These are phyloP conservation scores for Neocrepidodera transversa DNA, from an alignment of 2,888 invertebrate species.

Conservation along the genomic window DNA sequence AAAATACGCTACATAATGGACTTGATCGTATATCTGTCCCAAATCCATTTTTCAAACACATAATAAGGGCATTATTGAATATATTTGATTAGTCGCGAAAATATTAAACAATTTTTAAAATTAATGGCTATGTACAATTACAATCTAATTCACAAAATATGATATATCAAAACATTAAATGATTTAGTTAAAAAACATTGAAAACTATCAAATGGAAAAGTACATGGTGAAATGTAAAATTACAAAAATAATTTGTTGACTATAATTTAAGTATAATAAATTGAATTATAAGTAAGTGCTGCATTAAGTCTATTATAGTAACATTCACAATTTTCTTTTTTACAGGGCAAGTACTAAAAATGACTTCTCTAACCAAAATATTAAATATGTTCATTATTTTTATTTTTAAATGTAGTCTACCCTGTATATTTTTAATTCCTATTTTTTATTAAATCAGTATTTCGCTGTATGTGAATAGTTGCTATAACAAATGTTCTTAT, in stretches of 20 bases:
- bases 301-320: constrained; percentile 18
- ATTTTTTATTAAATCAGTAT: too few relatives aligned
- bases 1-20: not conserved
- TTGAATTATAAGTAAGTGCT: constrained; percentile 11
- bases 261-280: constrained; percentile 5
- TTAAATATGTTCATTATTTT: too few relatives aligned
- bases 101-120: constrained; percentile 14
- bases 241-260: constrained; percentile 6
- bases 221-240: constrained; percentile 24
- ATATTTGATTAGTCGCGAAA: not conserved
- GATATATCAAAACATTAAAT: not conserved
- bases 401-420: too few relatives aligned
- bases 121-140: constrained; percentile 18
- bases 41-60: too few relatives aligned
- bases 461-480: not conserved
- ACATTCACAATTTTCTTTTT: not conserved
- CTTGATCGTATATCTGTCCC: too few relatives aligned
- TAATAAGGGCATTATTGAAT: too few relatives aligned
- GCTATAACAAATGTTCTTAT: constrained; percentile 11
- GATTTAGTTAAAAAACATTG: constrained; percentile 11
- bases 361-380: too few relatives aligned
- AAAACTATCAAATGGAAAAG: constrained; percentile 23
- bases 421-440: too few relatives aligned
- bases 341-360: too few relatives aligned
- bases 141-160: constrained; percentile 11